Conservation (phyloP, 2,113 vertebrate genomes). For the Caranx ignobilis region DNA sequence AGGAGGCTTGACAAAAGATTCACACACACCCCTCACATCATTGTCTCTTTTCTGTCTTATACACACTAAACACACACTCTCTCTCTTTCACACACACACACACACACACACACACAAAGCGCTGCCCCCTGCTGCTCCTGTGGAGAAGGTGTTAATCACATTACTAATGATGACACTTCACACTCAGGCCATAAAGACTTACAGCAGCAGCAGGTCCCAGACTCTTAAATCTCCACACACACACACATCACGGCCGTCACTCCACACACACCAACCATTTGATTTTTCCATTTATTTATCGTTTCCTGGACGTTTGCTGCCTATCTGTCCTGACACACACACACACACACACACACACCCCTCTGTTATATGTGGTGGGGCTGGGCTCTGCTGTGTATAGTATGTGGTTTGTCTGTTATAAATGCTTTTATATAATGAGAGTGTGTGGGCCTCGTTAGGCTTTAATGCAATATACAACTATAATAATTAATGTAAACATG, state of each 20-base stretch:
- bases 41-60: conserved; percentile 51
- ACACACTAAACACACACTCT: conserved; percentile 36
- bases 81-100: background rate
- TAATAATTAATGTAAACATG: too few species aligned
- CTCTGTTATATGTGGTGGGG: too few species aligned
- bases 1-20: conserved; percentile 32
- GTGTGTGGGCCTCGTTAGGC: too few species aligned
- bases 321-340: too few species aligned
- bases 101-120: conserved; percentile 43
- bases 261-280: conserved; percentile 19
- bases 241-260: conserved; percentile 41
- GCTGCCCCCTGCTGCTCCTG: conserved; percentile 31
- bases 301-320: too few species aligned
- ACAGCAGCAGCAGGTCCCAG: conserved; percentile 35
- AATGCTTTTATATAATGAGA: too few species aligned
- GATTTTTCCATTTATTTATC: too few species aligned
- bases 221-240: conserved; percentile 38
- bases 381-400: too few species aligned
- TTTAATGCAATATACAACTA: too few species aligned
- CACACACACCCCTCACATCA: conserved; percentile 14
- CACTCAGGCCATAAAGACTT: conserved; percentile 54
- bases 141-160: conserved; percentile 73
- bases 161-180: conserved; percentile 75
- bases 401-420: too few species aligned
- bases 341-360: too few species aligned